Conservation (phyloP, 2,113 vertebrate species). For the Agapornis roseicollis region DNA sequence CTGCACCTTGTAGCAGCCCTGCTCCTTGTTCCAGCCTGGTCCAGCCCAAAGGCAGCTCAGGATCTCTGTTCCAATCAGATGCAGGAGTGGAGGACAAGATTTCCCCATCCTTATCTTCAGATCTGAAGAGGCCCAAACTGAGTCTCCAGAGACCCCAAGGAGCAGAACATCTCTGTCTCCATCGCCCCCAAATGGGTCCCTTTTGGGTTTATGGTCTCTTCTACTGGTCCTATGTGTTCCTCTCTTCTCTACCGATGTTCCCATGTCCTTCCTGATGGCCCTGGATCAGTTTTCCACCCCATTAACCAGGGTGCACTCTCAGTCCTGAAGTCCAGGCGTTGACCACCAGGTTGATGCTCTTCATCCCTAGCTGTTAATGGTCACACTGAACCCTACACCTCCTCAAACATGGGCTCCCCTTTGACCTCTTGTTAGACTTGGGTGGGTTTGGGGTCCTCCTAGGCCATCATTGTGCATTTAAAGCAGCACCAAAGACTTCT, state of each 20-base stretch:
- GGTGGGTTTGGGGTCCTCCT: not conserved
- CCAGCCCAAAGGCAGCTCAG: not conserved
- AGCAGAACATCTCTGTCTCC: rapidly evolving
- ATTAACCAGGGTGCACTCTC: not conserved
- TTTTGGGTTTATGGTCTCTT: not conserved
- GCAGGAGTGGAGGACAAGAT: no score
- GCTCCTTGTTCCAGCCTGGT: not conserved
- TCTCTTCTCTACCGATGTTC: not conserved
- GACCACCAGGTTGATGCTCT: not conserved
- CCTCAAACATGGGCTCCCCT: rapidly evolving
- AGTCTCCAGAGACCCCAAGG: not conserved
- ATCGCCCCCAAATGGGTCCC: not conserved
- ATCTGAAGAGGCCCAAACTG: not conserved
- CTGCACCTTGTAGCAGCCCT: not conserved
- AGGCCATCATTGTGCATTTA: not conserved
- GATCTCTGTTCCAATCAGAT: not conserved
- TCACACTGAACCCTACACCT: not conserved
- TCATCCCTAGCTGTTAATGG: not conserved
- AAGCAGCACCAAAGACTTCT: not conserved
- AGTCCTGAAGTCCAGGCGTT: rapidly evolving
- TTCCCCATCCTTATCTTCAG: not conserved
- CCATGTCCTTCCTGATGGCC: not conserved
- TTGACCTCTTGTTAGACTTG: not conserved
- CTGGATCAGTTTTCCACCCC: not conserved
- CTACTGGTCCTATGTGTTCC: rapidly evolving